Conservation (phyloP, 1,140 invertebrate species). For the Drosophila bifasciata region DNA sequence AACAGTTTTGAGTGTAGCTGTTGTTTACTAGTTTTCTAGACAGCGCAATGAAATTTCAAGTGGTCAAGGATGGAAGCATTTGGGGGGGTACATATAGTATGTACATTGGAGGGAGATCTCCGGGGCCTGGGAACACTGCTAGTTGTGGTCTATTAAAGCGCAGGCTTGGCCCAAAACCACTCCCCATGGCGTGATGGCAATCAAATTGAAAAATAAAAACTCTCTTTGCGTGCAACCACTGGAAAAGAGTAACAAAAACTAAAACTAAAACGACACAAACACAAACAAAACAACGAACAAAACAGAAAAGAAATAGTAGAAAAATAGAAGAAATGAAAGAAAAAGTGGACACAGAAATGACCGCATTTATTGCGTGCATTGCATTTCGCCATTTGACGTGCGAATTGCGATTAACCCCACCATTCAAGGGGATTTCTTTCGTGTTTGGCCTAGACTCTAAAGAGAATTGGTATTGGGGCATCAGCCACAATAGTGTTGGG, state of each 20-base stretch:
- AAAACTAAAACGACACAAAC: too few species aligned
- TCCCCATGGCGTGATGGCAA: constrained; percentile 41
- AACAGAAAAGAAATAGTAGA: neutral
- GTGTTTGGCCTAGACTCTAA: neutral
- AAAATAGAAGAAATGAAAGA: neutral
- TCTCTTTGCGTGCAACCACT: constrained; percentile 41
- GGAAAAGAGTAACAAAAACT: constrained; percentile 3
- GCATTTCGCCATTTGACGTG: neutral
- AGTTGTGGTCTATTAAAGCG: constrained; percentile 48
- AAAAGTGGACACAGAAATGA: constrained; percentile 12
- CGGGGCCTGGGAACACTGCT: neutral
- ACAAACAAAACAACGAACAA: constrained; percentile 9
- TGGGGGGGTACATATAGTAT: too few species aligned
- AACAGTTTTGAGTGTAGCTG: neutral
- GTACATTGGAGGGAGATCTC: constrained; percentile 12
- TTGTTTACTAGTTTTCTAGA: constrained; percentile 21
- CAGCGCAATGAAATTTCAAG: constrained; percentile 68
- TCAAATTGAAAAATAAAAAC: constrained; percentile 47
- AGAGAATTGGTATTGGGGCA: too few species aligned
- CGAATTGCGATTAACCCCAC: constrained; percentile 13
- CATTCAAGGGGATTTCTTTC: constrained; percentile 4
- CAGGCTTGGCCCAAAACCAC: constrained; percentile 27
- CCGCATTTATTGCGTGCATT: constrained; percentile 12
- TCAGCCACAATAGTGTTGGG: too few species aligned
- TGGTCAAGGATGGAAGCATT: constrained; percentile 36